Evolutionary conservation across 2,113 vertebrate genomes (phyloP), one percentile per base, ranked within the genome.

Genomic region (Malurus alboscapulatus): DNA sequence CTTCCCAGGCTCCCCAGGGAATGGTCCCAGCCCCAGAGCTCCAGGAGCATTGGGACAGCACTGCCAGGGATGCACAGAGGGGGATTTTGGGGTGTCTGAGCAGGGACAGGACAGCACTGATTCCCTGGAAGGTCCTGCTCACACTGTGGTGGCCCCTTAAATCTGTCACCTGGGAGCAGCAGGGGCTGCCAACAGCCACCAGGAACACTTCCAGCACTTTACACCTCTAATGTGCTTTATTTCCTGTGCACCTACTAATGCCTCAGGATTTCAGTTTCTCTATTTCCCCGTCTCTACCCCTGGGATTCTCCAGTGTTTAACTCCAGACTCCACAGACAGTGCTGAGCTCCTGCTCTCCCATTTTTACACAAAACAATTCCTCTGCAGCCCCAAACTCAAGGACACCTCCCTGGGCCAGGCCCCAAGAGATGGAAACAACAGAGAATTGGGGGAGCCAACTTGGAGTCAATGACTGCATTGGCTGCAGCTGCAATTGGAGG

Each of bases 41-140:
- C n/a, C 22, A 69, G 63, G 63, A 47, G 7, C 0, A 2, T 19
- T 81, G 17, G 54, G 77, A 6, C 7, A 36, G 5, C 10, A 0
- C 51, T 73, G 21, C 15, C 17, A 51, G 32, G 5, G 36, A 30
- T 69, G 34, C 16, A 17, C 59, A 66, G 51, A 26, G 2, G 20
- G 68, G 38, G 32, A 25, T 30, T 7, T 27, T 74, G 38, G 38
- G 45, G 38, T 0, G 3, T 40, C 17, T 74, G 53, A 1, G 67
- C 59, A 81, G 51, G 22, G 15, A 0, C 27, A 32, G 36, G 51
- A 0, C 0, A 53, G 25, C 44, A 3, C 22, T 29, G 38, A 17
- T 30, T 61, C 16, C n/a, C 58, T 32, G 9, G 24, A 36, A 67
- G 72, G 61, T n/a, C 36, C 36, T 21, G 61, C 30, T 75, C 25